phyloP scores from a whole-genome alignment of 1,140 invertebrate species.

The Platyscapa corneri region DNA sequence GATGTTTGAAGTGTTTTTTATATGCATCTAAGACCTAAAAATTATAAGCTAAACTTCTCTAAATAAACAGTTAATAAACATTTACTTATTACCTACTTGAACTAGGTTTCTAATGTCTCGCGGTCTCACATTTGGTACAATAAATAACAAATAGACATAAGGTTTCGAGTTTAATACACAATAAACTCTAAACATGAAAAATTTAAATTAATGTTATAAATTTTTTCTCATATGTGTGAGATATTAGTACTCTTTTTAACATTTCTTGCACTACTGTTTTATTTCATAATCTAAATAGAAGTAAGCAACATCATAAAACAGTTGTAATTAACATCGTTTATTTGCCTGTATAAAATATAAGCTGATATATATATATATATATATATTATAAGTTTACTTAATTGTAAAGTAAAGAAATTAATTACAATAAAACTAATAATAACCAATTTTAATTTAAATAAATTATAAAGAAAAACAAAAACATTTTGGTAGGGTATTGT shows the following conservation, averaged over 20 bases:
- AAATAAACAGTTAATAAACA: background rate
- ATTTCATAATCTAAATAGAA: slow-evolving; percentile 13
- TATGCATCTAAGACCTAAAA: background rate
- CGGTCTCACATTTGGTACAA: too few relatives aligned
- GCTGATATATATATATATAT: too few relatives aligned
- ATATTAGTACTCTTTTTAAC: slow-evolving; percentile 18
- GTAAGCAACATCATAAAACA: background rate
- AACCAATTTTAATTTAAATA: too few relatives aligned
- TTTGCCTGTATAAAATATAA: background rate
- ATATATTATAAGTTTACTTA: background rate
- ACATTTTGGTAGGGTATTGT: too few relatives aligned
- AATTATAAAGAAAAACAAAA: too few relatives aligned
- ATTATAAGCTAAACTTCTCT: background rate
- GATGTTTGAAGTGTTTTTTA: slow-evolving; percentile 13
- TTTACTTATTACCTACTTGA: background rate
- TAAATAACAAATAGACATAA: too few relatives aligned
- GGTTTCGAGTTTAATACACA: too few relatives aligned
- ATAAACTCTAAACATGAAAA: too few relatives aligned
- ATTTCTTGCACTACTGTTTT: background rate
- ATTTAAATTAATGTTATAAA: too few relatives aligned
- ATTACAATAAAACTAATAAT: too few relatives aligned
- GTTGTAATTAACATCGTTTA: background rate
- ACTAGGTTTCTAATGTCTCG: background rate
- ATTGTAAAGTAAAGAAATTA: background rate
- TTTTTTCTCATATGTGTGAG: background rate